phyloP scores from a whole-genome alignment of 2,888 invertebrate species.

The Lepidonotus clava region DNA sequence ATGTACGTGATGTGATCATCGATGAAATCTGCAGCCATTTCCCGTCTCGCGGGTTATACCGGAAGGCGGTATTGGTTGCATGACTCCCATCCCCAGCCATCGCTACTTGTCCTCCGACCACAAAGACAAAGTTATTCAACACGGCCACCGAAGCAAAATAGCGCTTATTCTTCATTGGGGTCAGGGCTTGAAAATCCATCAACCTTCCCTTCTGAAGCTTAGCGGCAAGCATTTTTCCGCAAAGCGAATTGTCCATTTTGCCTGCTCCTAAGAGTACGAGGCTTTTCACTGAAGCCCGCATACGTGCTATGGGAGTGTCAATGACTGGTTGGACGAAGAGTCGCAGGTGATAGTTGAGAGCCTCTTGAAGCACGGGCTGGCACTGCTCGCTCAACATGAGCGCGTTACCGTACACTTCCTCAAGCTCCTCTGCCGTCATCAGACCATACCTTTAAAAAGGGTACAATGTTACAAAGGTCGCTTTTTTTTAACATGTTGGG shows the following conservation, averaged over 20 bases:
- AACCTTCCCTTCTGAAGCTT: conserved; percentile 56
- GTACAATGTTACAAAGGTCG: too few species aligned
- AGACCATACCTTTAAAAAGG: conserved; percentile 64
- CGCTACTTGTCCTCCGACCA: conserved; percentile 67
- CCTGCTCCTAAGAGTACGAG: conserved; percentile 66
- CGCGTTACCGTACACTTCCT: conserved; percentile 63
- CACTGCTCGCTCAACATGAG: conserved; percentile 64
- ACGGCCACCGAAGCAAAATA: conserved; percentile 67
- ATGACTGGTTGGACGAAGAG: conserved; percentile 66
- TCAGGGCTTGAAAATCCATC: conserved; percentile 56
- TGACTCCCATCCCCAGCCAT: conserved; percentile 69
- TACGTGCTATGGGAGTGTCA: conserved; percentile 59
- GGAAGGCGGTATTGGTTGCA: conserved; percentile 67
- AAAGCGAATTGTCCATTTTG: conserved; percentile 66
- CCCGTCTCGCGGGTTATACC: conserved; percentile 64
- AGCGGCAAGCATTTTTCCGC: conserved; percentile 64
- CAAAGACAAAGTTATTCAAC: conserved; percentile 66
- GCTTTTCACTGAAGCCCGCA: conserved; percentile 65
- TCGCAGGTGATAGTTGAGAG: conserved; percentile 67
- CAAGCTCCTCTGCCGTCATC: conserved; percentile 66
- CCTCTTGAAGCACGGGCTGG: conserved; percentile 64
- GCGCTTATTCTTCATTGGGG: conserved; percentile 61
- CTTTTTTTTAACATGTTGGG: too few species aligned
- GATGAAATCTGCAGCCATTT: conserved; percentile 68
- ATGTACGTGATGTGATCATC: conserved; percentile 66